These are phyloP conservation scores for Parnassius orleans DNA, from an alignment of 2,888 invertebrate genomes.

Conservation along the genomic window DNA sequence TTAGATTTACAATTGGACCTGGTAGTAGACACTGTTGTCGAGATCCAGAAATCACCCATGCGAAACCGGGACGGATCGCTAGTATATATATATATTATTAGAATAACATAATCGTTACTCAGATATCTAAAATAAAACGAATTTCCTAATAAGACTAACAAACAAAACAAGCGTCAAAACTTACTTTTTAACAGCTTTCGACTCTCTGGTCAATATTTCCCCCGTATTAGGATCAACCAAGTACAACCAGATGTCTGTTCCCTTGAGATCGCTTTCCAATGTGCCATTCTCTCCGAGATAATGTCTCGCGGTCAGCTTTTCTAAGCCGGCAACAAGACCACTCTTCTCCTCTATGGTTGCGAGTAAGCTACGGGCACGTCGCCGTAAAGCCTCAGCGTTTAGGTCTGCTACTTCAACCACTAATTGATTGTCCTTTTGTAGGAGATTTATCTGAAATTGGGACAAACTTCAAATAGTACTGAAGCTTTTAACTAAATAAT, in stretches of 20 bases:
- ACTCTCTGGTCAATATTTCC: constrained; percentile 86
- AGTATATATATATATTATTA: no score
- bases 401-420: constrained; percentile 88
- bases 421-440: constrained; percentile 88
- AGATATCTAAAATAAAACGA: no score
- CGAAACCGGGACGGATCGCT: no score
- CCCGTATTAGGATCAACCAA: constrained; percentile 90
- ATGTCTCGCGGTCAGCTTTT: constrained; percentile 90
- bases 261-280: constrained; percentile 85
- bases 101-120: no score
- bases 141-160: no score
- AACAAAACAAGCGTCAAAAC: no score
- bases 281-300: constrained; percentile 88
- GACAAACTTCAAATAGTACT: background rate
- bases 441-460: constrained; percentile 85
- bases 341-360: constrained; percentile 86
- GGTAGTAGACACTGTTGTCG: no score
- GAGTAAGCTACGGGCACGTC: constrained; percentile 72
- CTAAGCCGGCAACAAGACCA: constrained; percentile 89
- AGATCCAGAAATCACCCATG: no score
- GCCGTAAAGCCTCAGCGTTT: constrained; percentile 84
- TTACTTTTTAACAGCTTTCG: constrained; percentile 85
- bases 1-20: no score
- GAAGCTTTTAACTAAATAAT: no score
- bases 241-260: constrained; percentile 94